phyloP scores from a whole-genome alignment of 2,888 invertebrate species.

The Spisula solida region DNA sequence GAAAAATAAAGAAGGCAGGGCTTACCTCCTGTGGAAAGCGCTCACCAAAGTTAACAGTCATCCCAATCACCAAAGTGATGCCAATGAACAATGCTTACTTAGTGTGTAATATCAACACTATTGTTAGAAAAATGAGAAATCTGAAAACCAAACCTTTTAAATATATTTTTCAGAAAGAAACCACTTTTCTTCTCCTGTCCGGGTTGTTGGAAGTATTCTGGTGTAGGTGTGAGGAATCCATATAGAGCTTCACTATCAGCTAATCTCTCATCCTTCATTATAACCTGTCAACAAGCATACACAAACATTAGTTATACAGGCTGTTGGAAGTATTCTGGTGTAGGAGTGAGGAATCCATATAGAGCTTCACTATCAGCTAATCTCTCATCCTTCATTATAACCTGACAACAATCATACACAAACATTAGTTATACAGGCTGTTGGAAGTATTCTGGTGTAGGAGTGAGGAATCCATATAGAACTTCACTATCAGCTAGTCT shows the following conservation, averaged over 20 bases:
- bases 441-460: conserved; percentile 96
- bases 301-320: too few species aligned
- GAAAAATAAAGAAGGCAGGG: too few species aligned
- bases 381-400: conserved; percentile 94
- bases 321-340: conserved; percentile 95
- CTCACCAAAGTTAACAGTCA: too few species aligned
- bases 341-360: conserved; percentile 96
- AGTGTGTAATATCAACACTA: not conserved
- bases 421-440: conserved; percentile 81
- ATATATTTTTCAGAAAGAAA: conserved; percentile 95
- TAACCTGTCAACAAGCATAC: too few species aligned
- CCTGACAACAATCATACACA: conserved; percentile 89
- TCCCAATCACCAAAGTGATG: too few species aligned
- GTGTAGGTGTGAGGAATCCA: conserved; percentile 96
- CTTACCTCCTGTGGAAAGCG: too few species aligned
- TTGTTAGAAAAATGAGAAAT: not conserved
- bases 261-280: conserved; percentile 95
- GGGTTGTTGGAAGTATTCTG: conserved; percentile 93
- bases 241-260: conserved; percentile 96
- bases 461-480: conserved; percentile 96
- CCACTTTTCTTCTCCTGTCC: conserved; percentile 93
- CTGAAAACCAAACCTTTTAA: conserved; percentile 85
- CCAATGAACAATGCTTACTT: too few species aligned
- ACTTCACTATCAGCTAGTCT: conserved; percentile 95
- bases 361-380: conserved; percentile 96